A percentile compares a stretch with the other conserved stretches of the same genome.
Conservation (phyloP, 2,888 invertebrate species). For the Tetropium fuscum region DNA sequence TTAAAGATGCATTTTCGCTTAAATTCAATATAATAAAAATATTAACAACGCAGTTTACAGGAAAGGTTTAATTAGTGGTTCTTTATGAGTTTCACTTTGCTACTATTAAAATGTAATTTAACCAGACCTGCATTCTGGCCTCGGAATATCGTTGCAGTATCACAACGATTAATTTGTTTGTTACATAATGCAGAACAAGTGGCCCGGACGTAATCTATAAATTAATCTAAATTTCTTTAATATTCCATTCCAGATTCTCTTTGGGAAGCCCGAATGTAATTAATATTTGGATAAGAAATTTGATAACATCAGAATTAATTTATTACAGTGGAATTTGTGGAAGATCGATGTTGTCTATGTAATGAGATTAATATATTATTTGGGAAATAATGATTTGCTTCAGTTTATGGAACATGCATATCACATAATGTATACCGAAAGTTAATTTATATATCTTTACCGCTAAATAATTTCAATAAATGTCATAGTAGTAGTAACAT, state of each 20-base stretch:
- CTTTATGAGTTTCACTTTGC: slow-evolving; percentile 8
- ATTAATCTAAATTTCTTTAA: slow-evolving; percentile 31
- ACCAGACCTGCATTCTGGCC: slow-evolving; percentile 1
- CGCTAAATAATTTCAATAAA: no score
- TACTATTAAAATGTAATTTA: slow-evolving; percentile 16
- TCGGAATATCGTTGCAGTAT: slow-evolving; percentile 10
- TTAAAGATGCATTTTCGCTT: slow-evolving; percentile 16
- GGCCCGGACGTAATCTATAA: slow-evolving; percentile 19
- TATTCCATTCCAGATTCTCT: slow-evolving; percentile 24
- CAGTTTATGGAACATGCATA: no score
- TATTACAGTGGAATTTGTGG: slow-evolving; percentile 21
- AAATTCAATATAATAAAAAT: slow-evolving; percentile 16
- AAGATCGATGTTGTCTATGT: slow-evolving; percentile 22
- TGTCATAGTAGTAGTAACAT: no score
- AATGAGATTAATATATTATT: slow-evolving; percentile 13
- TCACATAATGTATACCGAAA: no score
- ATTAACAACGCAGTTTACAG: slow-evolving; percentile 10
- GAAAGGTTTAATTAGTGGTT: slow-evolving; percentile 13
- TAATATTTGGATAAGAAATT: slow-evolving; percentile 28
- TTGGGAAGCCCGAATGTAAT: slow-evolving; percentile 23
- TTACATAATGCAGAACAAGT: slow-evolving; percentile 19
- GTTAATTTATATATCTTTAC: no score
- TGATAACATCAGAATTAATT: slow-evolving; percentile 26
- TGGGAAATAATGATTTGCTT: no score
- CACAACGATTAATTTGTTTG: slow-evolving; percentile 12